Conservation (phyloP, 2,113 vertebrate species). For the Tragelaphus scriptus region DNA sequence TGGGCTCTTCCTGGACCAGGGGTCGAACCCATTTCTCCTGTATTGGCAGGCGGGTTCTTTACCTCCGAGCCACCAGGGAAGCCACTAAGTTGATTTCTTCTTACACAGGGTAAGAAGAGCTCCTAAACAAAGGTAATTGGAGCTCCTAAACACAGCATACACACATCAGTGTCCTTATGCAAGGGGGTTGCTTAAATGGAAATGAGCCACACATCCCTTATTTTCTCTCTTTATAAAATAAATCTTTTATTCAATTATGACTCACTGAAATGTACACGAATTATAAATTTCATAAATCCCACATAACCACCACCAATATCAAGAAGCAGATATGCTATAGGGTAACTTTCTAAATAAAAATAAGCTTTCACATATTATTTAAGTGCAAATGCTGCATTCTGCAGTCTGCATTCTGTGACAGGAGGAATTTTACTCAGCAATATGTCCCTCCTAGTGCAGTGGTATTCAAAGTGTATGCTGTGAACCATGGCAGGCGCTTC, state of each 20-base stretch:
- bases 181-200: background rate
- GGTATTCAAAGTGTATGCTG: background rate
- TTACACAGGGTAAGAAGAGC: background rate
- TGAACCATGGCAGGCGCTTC: fast-evolving
- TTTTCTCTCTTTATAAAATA: background rate
- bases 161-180: background rate
- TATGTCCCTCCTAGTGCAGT: background rate
- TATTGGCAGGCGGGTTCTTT: background rate
- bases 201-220: background rate
- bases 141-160: background rate
- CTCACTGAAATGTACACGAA: background rate
- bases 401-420: background rate
- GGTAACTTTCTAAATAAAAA: background rate
- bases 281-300: background rate
- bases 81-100: background rate
- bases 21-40: background rate
- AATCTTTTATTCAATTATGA: background rate
- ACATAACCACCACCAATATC: fast-evolving
- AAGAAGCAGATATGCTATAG: background rate
- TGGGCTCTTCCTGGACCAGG: background rate
- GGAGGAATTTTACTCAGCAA: background rate
- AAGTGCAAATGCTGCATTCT: background rate
- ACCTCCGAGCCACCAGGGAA: background rate
- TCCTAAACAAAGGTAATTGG: background rate
- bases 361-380: background rate